A percentile compares a stretch with the other conserved stretches of the same genome.
phyloP scores from a whole-genome alignment of 1,140 invertebrate genomes.

The Zaprionus camerounensis region DNA sequence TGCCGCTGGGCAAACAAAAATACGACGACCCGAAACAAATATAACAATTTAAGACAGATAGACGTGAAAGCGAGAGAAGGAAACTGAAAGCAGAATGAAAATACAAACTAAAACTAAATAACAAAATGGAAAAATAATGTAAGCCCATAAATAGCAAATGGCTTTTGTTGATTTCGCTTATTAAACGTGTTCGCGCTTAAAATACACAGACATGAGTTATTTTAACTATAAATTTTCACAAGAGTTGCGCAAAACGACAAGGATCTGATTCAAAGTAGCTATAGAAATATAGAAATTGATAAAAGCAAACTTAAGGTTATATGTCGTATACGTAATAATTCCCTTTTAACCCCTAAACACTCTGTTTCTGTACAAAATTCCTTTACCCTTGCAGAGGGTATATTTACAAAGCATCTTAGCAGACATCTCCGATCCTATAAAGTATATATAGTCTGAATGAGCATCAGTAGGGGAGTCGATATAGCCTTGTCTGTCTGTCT shows the following conservation, averaged over 20 bases:
- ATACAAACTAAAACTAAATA: slow-evolving; percentile 18
- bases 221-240: background rate
- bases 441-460: too few species aligned
- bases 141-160: slow-evolving; percentile 23
- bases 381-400: too few species aligned
- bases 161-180: slow-evolving; percentile 20
- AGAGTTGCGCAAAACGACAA: background rate
- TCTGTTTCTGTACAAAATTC: too few species aligned
- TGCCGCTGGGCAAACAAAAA: slow-evolving; percentile 41
- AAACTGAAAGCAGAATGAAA: slow-evolving; percentile 1
- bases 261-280: background rate
- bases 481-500: too few species aligned
- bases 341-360: too few species aligned
- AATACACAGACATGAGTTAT: background rate
- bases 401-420: too few species aligned
- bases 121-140: slow-evolving; percentile 42
- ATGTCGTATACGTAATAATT: too few species aligned
- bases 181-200: slow-evolving; percentile 34
- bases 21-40: slow-evolving; percentile 2
- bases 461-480: too few species aligned
- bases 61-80: background rate
- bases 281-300: too few species aligned
- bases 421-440: too few species aligned
- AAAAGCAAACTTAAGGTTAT: background rate
- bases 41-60: background rate